phyloP scores from a whole-genome alignment of 2,797 vertebrate species.

The Dicrostonyx torquatus region DNA sequence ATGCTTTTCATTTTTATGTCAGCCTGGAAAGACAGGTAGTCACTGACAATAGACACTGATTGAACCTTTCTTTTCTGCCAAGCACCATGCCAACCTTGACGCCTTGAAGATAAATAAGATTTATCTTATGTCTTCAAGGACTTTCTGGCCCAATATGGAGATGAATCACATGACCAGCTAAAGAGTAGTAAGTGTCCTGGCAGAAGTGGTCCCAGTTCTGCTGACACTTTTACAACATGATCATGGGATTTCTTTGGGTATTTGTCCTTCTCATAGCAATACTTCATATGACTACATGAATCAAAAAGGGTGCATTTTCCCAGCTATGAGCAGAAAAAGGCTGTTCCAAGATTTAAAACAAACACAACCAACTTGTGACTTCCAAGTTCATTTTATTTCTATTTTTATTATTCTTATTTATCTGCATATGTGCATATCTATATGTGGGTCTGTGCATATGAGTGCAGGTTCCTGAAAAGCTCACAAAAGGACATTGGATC shows the following conservation, averaged over 20 bases:
- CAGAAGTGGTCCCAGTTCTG: not conserved
- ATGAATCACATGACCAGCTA: not conserved
- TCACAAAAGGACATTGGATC: not conserved
- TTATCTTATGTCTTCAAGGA: not conserved
- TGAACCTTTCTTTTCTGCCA: not conserved
- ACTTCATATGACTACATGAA: not conserved
- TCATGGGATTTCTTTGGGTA: not conserved
- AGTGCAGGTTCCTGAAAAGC: no score
- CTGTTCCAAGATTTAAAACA: not conserved
- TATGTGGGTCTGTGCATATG: not conserved
- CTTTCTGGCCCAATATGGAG: not conserved
- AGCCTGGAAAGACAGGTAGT: not conserved
- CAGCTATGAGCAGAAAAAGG: not conserved
- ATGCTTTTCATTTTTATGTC: not conserved
- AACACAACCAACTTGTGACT: not conserved
- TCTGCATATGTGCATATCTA: not conserved
- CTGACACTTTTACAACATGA: not conserved
- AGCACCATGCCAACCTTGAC: not conserved
- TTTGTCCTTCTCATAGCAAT: not conserved
- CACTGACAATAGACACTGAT: not conserved
- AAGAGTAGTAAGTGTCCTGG: not conserved
- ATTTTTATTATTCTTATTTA: not conserved
- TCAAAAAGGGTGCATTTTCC: not conserved
- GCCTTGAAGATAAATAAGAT: not conserved
- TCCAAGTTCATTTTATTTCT: not conserved